A percentile compares a stretch with the other conserved stretches of the same genome.
phyloP scores from a whole-genome alignment of 2,113 vertebrate genomes.

The Halichoerus grypus region DNA sequence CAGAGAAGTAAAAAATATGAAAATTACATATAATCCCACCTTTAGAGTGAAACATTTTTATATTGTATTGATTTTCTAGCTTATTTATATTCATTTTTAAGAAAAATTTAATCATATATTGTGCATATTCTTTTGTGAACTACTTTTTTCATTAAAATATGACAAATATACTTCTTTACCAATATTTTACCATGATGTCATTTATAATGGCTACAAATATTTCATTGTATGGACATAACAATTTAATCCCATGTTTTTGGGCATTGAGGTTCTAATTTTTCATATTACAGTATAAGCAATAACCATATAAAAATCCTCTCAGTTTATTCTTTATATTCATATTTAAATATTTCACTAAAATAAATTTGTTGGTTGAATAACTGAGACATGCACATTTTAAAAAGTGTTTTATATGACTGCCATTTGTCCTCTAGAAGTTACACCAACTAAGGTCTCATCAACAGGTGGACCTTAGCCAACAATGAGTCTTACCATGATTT shows the following conservation, averaged over 20 bases:
- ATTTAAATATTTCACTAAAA: background rate
- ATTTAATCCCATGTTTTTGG: background rate
- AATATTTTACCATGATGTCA: background rate
- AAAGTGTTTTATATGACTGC: background rate
- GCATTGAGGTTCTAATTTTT: background rate
- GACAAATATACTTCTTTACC: background rate
- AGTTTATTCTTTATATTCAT: background rate
- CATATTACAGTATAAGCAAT: background rate
- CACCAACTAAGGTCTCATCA: background rate
- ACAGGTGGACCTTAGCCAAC: background rate
- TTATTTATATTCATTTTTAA: background rate
- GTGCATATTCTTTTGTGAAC: slow-evolving; percentile 30
- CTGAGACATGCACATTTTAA: background rate
- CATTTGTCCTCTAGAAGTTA: slow-evolving; percentile 3
- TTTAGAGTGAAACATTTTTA: background rate
- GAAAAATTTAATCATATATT: background rate
- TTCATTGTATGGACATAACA: background rate
- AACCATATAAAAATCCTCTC: background rate
- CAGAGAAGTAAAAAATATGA: background rate
- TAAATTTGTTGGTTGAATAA: slow-evolving; percentile 47
- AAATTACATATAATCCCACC: background rate
- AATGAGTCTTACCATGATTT: slow-evolving; percentile 21
- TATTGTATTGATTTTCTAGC: slow-evolving; percentile 3
- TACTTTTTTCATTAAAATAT: slow-evolving; percentile 31
- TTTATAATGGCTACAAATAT: background rate